These are phyloP conservation scores for Xyrichtys novacula DNA, from an alignment of 2,797 vertebrate genomes.

Conservation along the genomic window DNA sequence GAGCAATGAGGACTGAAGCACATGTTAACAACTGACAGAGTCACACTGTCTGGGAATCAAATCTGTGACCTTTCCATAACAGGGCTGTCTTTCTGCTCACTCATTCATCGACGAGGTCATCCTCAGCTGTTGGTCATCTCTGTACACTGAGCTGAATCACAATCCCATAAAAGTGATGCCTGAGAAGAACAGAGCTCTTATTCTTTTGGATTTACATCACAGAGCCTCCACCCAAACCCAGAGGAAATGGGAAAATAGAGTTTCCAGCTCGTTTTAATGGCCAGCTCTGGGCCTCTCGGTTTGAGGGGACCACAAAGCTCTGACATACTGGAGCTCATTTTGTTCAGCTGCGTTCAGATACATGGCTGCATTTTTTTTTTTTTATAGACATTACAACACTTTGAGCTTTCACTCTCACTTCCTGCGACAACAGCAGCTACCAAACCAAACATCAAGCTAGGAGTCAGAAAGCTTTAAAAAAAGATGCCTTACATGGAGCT, in stretches of 20 bases:
- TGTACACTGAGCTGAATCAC: slow-evolving; percentile 58
- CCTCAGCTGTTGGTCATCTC: slow-evolving; percentile 60
- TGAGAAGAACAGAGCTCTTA: slow-evolving; percentile 73
- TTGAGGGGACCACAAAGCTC: slow-evolving; percentile 71
- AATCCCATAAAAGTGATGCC: slow-evolving; percentile 62
- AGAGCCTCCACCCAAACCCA: slow-evolving; percentile 80
- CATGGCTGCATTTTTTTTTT: slow-evolving; percentile 50
- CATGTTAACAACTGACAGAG: slow-evolving; percentile 37
- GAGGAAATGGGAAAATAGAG: slow-evolving; percentile 76
- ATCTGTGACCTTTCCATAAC: slow-evolving; percentile 62
- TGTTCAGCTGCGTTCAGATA: slow-evolving; percentile 52
- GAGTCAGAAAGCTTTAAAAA: background rate
- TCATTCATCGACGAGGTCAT: slow-evolving; percentile 51
- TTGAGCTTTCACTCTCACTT: slow-evolving; percentile 56
- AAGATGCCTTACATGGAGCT: background rate
- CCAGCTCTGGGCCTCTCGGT: slow-evolving; percentile 67
- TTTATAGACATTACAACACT: slow-evolving; percentile 55
- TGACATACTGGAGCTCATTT: slow-evolving; percentile 62
- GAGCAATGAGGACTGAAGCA: slow-evolving; percentile 5
- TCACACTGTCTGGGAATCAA: slow-evolving; percentile 65
- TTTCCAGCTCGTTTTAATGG: slow-evolving; percentile 77
- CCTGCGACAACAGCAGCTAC: slow-evolving; percentile 55
- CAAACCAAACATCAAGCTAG: slow-evolving; percentile 20
- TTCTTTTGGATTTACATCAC: slow-evolving; percentile 78
- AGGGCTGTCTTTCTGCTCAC: slow-evolving; percentile 59